Evolutionary conservation across 2,113 vertebrate genomes (phyloP).

Genomic region (Saccopteryx leptura): DNA sequence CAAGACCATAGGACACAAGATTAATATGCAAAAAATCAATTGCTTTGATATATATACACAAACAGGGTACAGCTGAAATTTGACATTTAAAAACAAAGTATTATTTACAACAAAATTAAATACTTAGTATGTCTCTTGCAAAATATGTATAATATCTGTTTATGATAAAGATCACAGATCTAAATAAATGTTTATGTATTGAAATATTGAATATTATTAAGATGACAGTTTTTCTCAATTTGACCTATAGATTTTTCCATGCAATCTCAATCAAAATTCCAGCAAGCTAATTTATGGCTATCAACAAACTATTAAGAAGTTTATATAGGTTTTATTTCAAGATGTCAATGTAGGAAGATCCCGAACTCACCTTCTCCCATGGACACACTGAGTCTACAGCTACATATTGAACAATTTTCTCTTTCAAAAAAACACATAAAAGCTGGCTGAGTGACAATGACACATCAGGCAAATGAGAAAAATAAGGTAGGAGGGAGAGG

Average conservation of each 20-base stretch:
- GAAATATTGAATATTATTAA: not conserved
- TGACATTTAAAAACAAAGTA: not conserved
- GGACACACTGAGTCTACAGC: not conserved
- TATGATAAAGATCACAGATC: not conserved
- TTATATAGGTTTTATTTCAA: not conserved
- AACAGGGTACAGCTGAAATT: not conserved
- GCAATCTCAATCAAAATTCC: not conserved
- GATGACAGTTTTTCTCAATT: not conserved
- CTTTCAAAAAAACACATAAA: not conserved
- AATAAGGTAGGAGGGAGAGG: not conserved
- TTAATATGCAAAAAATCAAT: not conserved
- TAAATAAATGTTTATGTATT: not conserved
- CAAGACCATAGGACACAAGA: not conserved
- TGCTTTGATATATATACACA: not conserved
- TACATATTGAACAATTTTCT: not conserved
- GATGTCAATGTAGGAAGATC: not conserved
- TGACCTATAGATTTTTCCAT: not conserved
- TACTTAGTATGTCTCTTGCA: not conserved
- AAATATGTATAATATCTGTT: too few species aligned
- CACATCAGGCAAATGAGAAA: not conserved
- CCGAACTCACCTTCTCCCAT: not conserved
- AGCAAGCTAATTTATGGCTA: not conserved
- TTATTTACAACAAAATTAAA: not conserved
- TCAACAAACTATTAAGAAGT: not conserved
- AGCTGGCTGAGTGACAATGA: not conserved